Evolutionary conservation across 2,888 invertebrate species (phyloP).

Genomic region (Drosophila limbata): DNA sequence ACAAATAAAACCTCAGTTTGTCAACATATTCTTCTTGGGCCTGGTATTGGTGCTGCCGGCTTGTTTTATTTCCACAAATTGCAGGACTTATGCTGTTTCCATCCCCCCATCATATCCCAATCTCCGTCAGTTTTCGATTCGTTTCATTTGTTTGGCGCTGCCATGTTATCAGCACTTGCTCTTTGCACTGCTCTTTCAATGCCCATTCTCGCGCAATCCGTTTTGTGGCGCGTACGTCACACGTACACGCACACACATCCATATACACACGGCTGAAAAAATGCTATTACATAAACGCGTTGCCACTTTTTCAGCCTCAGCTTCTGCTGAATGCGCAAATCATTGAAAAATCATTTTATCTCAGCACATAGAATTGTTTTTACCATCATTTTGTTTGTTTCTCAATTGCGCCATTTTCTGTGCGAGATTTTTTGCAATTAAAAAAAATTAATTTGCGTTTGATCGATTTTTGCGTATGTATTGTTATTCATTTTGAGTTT

Average conservation of each 20-base stretch:
- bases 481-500: slow-evolving; percentile 63
- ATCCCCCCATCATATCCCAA: slow-evolving; percentile 6
- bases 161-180: slow-evolving; percentile 58
- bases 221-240: slow-evolving; percentile 69
- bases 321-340: slow-evolving; percentile 44
- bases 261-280: slow-evolving; percentile 55
- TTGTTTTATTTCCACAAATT: slow-evolving; percentile 44
- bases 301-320: slow-evolving; percentile 63
- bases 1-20: slow-evolving; percentile 60
- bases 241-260: slow-evolving; percentile 58
- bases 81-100: slow-evolving; percentile 25
- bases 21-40: slow-evolving; percentile 50
- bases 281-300: slow-evolving; percentile 71
- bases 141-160: slow-evolving; percentile 44
- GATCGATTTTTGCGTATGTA: slow-evolving; percentile 76
- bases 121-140: slow-evolving; percentile 28
- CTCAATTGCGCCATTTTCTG: slow-evolving; percentile 36
- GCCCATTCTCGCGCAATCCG: slow-evolving; percentile 65
- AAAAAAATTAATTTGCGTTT: slow-evolving; percentile 64
- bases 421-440: slow-evolving; percentile 38
- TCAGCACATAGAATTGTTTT: slow-evolving; percentile 47
- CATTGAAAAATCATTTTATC: slow-evolving; percentile 39
- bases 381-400: slow-evolving; percentile 28
- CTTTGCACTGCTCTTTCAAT: slow-evolving; percentile 54
- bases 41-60: slow-evolving; percentile 49